A percentile compares a stretch with the other conserved stretches of the same genome.
Conservation (phyloP, 2,888 invertebrate species). For the Epicampocera succincta region DNA sequence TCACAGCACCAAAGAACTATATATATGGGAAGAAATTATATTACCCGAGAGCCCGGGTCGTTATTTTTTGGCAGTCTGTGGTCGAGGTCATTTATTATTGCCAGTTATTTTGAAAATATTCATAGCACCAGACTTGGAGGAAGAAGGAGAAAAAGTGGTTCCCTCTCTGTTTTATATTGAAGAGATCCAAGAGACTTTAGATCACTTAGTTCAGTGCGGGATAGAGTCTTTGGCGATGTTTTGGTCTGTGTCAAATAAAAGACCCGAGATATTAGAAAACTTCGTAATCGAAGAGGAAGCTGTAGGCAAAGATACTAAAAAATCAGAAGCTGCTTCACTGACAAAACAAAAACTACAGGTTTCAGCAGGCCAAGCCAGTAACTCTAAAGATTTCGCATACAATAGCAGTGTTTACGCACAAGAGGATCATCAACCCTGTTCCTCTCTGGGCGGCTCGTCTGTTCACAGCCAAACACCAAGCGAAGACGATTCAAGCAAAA, state of each 20-base stretch:
- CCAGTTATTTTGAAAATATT: constrained; percentile 85
- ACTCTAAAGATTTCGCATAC: constrained; percentile 41
- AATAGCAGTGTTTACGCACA: constrained; percentile 79
- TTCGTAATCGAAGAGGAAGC: constrained; percentile 64
- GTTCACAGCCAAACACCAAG: constrained; percentile 78
- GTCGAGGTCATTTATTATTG: constrained; percentile 87
- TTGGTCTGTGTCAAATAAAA: constrained; percentile 86
- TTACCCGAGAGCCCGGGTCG: constrained; percentile 79
- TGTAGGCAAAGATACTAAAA: constrained; percentile 71
- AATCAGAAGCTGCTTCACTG: constrained; percentile 72
- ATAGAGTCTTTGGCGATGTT: constrained; percentile 86
- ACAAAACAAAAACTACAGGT: constrained; percentile 73
- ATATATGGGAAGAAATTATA: constrained; percentile 88
- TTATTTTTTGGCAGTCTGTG: constrained; percentile 89
- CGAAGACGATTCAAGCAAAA: constrained; percentile 77
- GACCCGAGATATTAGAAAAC: constrained; percentile 81
- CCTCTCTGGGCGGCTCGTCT: constrained; percentile 78
- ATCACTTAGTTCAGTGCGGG: constrained; percentile 89
- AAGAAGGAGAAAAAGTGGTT: constrained; percentile 71
- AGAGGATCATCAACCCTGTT: constrained; percentile 78
- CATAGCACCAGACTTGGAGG: constrained; percentile 74
- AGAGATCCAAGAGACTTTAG: constrained; percentile 93
- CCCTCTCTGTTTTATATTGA: constrained; percentile 88
- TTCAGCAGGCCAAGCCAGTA: constrained; percentile 13
- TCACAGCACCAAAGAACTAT: constrained; percentile 87